phyloP scores from a whole-genome alignment of 1,140 invertebrate species.

The Venturia canescens region DNA sequence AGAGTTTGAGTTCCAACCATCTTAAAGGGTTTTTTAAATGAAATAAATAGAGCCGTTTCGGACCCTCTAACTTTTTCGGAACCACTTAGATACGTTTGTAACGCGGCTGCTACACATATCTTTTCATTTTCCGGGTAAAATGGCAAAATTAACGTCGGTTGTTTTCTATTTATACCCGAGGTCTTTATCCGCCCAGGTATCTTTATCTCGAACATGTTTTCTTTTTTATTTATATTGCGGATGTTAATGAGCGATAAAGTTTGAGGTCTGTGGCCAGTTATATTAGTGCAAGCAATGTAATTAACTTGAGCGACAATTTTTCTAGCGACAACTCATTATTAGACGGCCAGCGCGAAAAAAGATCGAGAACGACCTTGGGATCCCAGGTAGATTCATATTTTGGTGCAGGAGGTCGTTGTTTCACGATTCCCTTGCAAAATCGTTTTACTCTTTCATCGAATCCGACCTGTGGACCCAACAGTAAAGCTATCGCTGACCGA shows the following conservation, averaged over 20 bases:
- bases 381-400: conserved; percentile 26
- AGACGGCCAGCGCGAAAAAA: conserved; percentile 7
- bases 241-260: conserved; percentile 19
- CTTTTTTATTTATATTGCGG: conserved; percentile 15
- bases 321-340: conserved; percentile 13
- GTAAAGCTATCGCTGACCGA: conserved; percentile 17
- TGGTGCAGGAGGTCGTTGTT: conserved; percentile 10
- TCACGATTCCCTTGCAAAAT: conserved; percentile 3
- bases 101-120: conserved; percentile 21
- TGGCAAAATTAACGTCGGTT: conserved; percentile 19
- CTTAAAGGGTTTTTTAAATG: conserved; percentile 42
- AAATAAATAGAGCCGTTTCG: no score
- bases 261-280: conserved; percentile 11
- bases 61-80: neutral
- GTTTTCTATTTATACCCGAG: neutral
- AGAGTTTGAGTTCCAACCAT: conserved; percentile 29
- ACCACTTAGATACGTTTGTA: neutral
- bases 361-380: conserved; percentile 14
- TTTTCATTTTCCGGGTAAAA: conserved; percentile 26
- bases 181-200: conserved; percentile 16
- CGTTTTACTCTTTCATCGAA: conserved; percentile 19
- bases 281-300: conserved; percentile 20
- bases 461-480: conserved; percentile 13
- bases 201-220: neutral
- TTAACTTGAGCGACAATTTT: conserved; percentile 18